These are phyloP conservation scores for Chouioia cunea DNA, from an alignment of 2,888 invertebrate species.

Conservation along the genomic window DNA sequence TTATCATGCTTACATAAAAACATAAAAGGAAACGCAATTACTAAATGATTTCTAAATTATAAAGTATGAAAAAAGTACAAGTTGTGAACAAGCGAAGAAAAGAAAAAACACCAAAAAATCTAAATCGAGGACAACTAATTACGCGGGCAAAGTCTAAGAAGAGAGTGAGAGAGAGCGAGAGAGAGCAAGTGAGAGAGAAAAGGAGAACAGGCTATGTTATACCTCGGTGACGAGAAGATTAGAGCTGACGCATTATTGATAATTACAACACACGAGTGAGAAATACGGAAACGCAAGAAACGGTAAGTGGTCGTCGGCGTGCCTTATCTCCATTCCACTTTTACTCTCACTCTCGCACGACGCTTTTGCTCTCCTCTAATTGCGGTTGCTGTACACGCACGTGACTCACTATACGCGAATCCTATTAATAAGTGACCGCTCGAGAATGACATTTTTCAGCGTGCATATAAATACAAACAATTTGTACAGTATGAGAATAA, in stretches of 20 bases:
- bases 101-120: neutral
- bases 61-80: neutral
- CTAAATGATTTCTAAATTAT: no score
- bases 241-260: constrained; percentile 43
- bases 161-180: neutral
- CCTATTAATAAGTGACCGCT: constrained; percentile 26
- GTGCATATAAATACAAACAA: constrained; percentile 33
- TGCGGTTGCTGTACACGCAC: constrained; percentile 39
- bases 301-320: constrained; percentile 43
- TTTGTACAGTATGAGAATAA: neutral
- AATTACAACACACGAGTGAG: constrained; percentile 25
- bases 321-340: constrained; percentile 52
- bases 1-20: no score
- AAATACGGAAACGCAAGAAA: constrained; percentile 25
- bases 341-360: constrained; percentile 36
- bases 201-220: neutral
- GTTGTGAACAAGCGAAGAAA: neutral
- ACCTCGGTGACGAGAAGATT: constrained; percentile 37
- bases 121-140: no score
- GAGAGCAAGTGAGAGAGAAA: constrained; percentile 1
- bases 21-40: no score
- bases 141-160: neutral
- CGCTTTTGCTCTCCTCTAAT: constrained; percentile 31
- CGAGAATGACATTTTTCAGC: constrained; percentile 22
- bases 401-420: constrained; percentile 39